A percentile compares a stretch with the other conserved stretches of the same genome.
phyloP scores from a whole-genome alignment of 2,113 vertebrate species.

The Muntiacus muntjak region DNA sequence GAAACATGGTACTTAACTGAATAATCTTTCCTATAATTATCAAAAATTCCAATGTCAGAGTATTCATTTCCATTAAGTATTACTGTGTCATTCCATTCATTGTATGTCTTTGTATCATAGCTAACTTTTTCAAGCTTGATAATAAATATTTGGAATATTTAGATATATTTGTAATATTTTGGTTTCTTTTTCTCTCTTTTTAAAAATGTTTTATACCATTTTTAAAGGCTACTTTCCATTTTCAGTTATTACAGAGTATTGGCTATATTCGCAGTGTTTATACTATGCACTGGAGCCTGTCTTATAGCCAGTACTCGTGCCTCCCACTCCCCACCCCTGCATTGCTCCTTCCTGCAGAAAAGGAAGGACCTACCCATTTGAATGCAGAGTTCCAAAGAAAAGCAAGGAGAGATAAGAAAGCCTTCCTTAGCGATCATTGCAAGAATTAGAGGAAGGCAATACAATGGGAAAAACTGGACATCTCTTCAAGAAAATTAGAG shows the following conservation, averaged over 20 bases:
- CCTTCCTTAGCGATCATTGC: not conserved
- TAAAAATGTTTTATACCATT: not conserved
- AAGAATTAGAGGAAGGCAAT: not conserved
- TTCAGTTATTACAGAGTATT: not conserved
- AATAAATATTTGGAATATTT: not conserved
- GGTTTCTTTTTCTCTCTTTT: not conserved
- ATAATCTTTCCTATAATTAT: not conserved
- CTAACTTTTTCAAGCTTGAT: slow-evolving; percentile 1
- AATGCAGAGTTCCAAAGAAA: not conserved
- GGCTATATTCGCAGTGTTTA: not conserved
- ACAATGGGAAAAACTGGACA: not conserved
- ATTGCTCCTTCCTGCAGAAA: not conserved
- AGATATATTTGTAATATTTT: not conserved
- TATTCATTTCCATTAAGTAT: not conserved
- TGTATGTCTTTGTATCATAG: not conserved
- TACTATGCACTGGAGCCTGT: not conserved
- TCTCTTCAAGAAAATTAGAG: not conserved
- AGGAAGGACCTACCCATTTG: not conserved
- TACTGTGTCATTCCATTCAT: not conserved
- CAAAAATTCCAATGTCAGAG: not conserved
- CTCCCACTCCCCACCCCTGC: not conserved
- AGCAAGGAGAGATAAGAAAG: not conserved
- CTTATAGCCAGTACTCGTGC: not conserved
- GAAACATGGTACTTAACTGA: not conserved
- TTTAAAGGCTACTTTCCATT: not conserved